phyloP scores from a whole-genome alignment of 2,113 vertebrate genomes.

The Lutjanus erythropterus region DNA sequence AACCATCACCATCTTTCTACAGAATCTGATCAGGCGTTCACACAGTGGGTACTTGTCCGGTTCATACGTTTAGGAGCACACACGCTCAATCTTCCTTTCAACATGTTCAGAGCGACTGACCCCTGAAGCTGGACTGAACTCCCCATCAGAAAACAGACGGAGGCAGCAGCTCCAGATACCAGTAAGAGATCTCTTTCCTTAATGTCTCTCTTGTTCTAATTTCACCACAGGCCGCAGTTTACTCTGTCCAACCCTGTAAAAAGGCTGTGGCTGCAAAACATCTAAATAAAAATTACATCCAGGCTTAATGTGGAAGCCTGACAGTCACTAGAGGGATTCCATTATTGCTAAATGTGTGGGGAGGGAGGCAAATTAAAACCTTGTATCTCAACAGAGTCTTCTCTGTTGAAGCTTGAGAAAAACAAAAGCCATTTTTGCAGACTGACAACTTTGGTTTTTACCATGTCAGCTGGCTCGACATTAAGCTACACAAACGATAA shows the following conservation, averaged over 20 bases:
- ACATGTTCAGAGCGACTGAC: not conserved
- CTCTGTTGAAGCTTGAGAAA: not conserved
- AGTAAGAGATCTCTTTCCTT: conserved; percentile 3
- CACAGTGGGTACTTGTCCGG: not conserved
- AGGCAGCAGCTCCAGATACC: not conserved
- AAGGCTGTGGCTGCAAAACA: conserved; percentile 56
- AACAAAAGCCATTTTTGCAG: not conserved
- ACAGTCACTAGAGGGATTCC: conserved; percentile 36
- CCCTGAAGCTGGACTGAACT: not conserved
- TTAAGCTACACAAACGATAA: not conserved
- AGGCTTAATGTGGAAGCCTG: conserved; percentile 42
- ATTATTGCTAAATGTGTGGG: conserved; percentile 31
- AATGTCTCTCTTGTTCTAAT: conserved; percentile 39
- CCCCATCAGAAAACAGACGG: not conserved
- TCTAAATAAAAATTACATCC: conserved; percentile 56
- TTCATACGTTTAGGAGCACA: not conserved
- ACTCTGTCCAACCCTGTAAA: conserved; percentile 58
- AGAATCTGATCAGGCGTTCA: no score
- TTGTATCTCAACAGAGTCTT: conserved; percentile 15
- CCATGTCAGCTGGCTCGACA: not conserved
- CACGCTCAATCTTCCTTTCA: not conserved
- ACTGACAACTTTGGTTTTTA: not conserved
- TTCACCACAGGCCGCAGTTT: conserved; percentile 60
- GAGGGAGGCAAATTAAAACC: conserved; percentile 30
- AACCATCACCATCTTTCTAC: not conserved